Conservation (phyloP, 1,140 invertebrate genomes). For the Delia radicum region DNA sequence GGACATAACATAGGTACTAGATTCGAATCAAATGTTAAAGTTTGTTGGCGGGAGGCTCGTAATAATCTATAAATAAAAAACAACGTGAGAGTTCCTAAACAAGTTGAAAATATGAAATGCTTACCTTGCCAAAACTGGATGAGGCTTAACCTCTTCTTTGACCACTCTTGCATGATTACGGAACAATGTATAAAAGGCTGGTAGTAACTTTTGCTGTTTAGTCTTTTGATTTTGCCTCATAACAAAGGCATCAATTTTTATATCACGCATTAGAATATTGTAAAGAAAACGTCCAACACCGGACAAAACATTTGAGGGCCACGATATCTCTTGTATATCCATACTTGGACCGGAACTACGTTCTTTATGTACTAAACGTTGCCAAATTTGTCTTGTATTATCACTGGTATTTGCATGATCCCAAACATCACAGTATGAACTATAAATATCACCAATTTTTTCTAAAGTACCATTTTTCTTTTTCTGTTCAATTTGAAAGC, state of each 20-base stretch:
- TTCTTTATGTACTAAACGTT: slow-evolving; percentile 62
- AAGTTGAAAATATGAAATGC: not conserved
- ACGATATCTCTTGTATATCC: slow-evolving; percentile 62
- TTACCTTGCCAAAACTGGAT: slow-evolving; percentile 68
- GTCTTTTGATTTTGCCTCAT: slow-evolving; percentile 59
- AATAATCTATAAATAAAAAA: slow-evolving; percentile 59
- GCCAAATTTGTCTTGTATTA: slow-evolving; percentile 76
- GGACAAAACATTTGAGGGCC: slow-evolving; percentile 65
- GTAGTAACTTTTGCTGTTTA: slow-evolving; percentile 59
- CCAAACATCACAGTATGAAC: slow-evolving; percentile 72
- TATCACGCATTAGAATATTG: slow-evolving; percentile 80
- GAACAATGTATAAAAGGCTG: slow-evolving; percentile 82
- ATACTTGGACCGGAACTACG: slow-evolving; percentile 63
- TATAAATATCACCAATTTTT: slow-evolving; percentile 69
- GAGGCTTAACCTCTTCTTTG: slow-evolving; percentile 81
- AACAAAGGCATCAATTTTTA: slow-evolving; percentile 76
- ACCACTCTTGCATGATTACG: slow-evolving; percentile 65
- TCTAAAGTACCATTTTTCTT: slow-evolving; percentile 65
- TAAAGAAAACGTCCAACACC: slow-evolving; percentile 82
- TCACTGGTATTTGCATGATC: slow-evolving; percentile 55
- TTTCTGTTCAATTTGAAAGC: slow-evolving; percentile 68
- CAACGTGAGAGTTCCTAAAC: not conserved
- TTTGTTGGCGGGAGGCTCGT: slow-evolving; percentile 65
- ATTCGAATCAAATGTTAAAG: slow-evolving; percentile 69
- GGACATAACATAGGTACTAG: slow-evolving; percentile 77